These are phyloP conservation scores for Acrobasis suavella DNA, from an alignment of 2,888 invertebrate species.

Conservation along the genomic window DNA sequence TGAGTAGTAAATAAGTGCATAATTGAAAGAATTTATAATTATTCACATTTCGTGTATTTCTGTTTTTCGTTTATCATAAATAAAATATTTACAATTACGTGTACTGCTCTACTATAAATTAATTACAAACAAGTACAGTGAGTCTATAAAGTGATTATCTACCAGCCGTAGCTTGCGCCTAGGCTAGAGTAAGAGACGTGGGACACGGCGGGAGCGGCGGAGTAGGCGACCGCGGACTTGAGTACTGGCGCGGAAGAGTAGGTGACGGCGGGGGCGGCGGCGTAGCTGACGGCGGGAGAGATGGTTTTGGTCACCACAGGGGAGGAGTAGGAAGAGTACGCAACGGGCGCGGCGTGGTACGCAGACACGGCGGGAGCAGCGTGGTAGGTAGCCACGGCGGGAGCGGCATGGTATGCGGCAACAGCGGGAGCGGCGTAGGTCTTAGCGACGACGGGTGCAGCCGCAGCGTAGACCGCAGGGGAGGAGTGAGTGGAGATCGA, in stretches of 20 bases:
- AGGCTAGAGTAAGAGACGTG: conserved; percentile 85
- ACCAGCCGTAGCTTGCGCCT: conserved; percentile 75
- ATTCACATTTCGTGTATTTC: conserved; percentile 15
- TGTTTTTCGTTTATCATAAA: background rate
- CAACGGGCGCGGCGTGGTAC: conserved; percentile 43
- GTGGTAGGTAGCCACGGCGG: conserved; percentile 58
- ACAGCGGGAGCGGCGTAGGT: conserved; percentile 60
- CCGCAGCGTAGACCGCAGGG: conserved; percentile 51
- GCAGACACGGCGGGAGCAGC: conserved; percentile 40
- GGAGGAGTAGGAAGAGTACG: conserved; percentile 35
- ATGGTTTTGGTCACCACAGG: conserved; percentile 45
- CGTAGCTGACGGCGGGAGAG: conserved; percentile 44
- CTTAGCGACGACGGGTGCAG: conserved; percentile 47
- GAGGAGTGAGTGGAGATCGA: conserved; percentile 61
- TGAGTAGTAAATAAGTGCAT: too few relatives aligned
- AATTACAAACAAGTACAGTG: conserved; percentile 25
- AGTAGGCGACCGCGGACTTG: conserved; percentile 28
- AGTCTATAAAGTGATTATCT: conserved; percentile 27
- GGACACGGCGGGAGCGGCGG: conserved; percentile 80
- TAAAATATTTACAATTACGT: conserved; percentile 6
- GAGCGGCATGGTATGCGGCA: conserved; percentile 44
- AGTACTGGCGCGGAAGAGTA: conserved; percentile 39
- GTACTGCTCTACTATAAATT: conserved; percentile 18
- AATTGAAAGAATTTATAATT: background rate
- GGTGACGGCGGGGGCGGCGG: conserved; percentile 56